Evolutionary conservation across 2,888 invertebrate genomes (phyloP).

Genomic region (Drosophila tripunctata): DNA sequence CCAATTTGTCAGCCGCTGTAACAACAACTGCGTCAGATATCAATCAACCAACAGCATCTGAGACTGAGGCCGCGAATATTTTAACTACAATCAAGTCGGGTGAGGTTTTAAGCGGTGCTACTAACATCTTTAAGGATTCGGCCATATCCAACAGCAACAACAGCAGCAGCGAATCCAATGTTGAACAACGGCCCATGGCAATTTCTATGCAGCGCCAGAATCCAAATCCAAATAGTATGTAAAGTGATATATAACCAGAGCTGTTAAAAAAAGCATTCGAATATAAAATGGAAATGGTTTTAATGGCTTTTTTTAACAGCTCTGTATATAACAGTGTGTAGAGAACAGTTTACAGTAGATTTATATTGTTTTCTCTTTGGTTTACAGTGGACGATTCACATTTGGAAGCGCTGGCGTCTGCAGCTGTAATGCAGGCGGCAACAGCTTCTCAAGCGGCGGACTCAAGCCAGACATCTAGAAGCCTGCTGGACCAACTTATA

Average conservation of each 20-base stretch:
- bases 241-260: too few relatives aligned
- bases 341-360: too few relatives aligned
- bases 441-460: slow-evolving; percentile 40
- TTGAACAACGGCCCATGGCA: background rate
- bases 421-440: slow-evolving; percentile 82
- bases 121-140: slow-evolving; percentile 30
- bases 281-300: background rate
- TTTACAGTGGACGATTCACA: slow-evolving; percentile 76
- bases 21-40: slow-evolving; percentile 21
- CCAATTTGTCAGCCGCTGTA: slow-evolving; percentile 5
- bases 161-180: too few relatives aligned
- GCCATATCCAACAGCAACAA: slow-evolving; percentile 34
- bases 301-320: too few relatives aligned
- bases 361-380: too few relatives aligned
- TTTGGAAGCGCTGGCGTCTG: slow-evolving; percentile 82
- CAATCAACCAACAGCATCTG: slow-evolving; percentile 70
- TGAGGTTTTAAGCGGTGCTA: slow-evolving; percentile 43
- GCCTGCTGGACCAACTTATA: slow-evolving; percentile 22
- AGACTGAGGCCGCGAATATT: slow-evolving; percentile 83
- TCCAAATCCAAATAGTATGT: slow-evolving; percentile 52
- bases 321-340: too few relatives aligned
- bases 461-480: slow-evolving; percentile 24
- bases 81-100: slow-evolving; percentile 82
- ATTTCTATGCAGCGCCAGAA: slow-evolving; percentile 16
- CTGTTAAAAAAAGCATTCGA: background rate